Conservation (phyloP, 2,113 vertebrate species). For the Nansenia antarctica region DNA sequence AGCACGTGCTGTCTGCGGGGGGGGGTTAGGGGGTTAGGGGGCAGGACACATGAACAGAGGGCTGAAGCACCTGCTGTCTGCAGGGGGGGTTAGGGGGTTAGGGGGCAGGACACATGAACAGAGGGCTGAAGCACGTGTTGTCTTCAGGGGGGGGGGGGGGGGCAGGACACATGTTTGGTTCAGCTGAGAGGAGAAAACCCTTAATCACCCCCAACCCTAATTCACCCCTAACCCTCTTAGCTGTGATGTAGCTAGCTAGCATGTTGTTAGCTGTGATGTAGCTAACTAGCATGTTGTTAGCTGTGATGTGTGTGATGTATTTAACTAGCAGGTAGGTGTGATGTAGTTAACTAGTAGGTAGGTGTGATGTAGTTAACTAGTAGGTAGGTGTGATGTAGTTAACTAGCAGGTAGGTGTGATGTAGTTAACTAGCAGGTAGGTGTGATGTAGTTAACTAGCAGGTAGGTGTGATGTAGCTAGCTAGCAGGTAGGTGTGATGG, state of each 20-base stretch:
- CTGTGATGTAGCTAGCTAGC: not conserved
- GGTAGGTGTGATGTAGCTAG: too few species aligned
- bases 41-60: constrained; percentile 28
- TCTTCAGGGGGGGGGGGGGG: not conserved
- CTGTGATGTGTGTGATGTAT: not conserved
- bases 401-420: too few species aligned
- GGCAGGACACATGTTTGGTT: too few species aligned
- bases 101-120: not conserved
- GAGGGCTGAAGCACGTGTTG: not conserved
- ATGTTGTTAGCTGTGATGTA: not conserved
- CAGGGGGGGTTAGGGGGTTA: too few species aligned
- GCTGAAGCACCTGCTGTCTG: constrained; percentile 93
- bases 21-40: too few species aligned
- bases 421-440: too few species aligned
- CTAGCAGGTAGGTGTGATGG: not conserved
- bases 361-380: not conserved
- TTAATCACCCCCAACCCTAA: too few species aligned
- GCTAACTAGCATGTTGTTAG: not conserved
- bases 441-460: too few species aligned
- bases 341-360: too few species aligned
- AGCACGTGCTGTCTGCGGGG: constrained; percentile 89
- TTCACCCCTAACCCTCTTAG: not conserved
- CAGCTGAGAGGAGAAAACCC: too few species aligned
- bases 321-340: not conserved
- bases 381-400: not conserved